phyloP scores from a whole-genome alignment of 1,140 invertebrate species.

The Pollicipes pollicipes region DNA sequence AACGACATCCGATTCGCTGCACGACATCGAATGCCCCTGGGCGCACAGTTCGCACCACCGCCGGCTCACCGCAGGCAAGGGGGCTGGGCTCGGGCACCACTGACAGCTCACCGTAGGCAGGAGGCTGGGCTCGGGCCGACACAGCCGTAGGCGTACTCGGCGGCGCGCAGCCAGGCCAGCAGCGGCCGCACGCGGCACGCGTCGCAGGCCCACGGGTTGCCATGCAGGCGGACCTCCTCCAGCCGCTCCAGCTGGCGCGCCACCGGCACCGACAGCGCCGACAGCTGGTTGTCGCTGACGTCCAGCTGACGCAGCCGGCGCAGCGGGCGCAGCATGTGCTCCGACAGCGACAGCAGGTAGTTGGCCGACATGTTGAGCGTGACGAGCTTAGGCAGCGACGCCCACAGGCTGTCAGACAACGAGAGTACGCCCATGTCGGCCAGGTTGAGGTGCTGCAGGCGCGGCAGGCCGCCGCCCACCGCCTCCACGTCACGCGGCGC shows the following conservation, averaged over 20 bases:
- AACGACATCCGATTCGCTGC: no score
- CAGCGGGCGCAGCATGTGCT: conserved; percentile 35
- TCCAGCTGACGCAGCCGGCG: conserved; percentile 38
- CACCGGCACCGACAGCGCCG: conserved; percentile 36
- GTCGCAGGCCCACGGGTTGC: conserved; percentile 47
- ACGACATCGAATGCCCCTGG: no score
- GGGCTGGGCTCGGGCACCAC: no score
- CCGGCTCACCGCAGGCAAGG: no score
- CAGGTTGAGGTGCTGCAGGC: conserved; percentile 36
- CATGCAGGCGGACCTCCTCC: conserved; percentile 32
- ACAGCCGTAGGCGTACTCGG: no score
- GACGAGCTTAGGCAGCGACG: conserved; percentile 31
- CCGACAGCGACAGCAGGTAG: conserved; percentile 34
- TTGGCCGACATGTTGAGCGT: conserved; percentile 38
- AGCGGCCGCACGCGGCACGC: conserved; percentile 32
- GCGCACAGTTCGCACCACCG: no score
- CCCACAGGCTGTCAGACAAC: conserved; percentile 34
- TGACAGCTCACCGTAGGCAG: no score
- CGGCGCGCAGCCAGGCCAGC: conserved; percentile 22
- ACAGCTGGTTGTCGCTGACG: conserved; percentile 40
- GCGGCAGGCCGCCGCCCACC: conserved; percentile 35
- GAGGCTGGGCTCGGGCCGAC: no score
- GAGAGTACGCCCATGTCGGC: conserved; percentile 33
- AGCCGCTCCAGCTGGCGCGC: conserved; percentile 29
- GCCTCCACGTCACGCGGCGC: conserved; percentile 28